Evolutionary conservation across 1,140 invertebrate genomes (phyloP).

Genomic region (Drosophila santomea): DNA sequence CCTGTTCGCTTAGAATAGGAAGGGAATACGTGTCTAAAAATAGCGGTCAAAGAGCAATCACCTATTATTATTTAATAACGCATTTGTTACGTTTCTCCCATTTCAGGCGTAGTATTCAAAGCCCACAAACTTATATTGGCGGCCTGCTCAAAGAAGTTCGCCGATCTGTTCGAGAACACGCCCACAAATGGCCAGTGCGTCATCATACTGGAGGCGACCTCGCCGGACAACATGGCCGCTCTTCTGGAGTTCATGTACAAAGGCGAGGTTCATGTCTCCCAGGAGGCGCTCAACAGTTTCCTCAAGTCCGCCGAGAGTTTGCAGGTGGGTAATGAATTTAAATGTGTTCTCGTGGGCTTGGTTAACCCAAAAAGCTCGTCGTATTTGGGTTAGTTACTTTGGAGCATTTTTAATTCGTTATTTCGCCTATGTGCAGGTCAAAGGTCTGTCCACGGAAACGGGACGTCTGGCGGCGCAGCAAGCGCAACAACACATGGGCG

Average conservation of each 20-base stretch:
- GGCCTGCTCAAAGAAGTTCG: slow-evolving; percentile 97
- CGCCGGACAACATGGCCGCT: slow-evolving; percentile 94
- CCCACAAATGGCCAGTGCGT: slow-evolving; percentile 92
- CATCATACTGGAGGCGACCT: slow-evolving; percentile 94
- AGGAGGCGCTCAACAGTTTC: slow-evolving; percentile 94
- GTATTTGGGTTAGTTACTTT: background rate
- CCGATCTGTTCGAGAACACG: slow-evolving; percentile 95
- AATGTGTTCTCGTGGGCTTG: background rate
- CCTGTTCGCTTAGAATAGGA: background rate
- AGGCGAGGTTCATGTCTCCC: slow-evolving; percentile 95
- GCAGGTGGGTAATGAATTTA: slow-evolving; percentile 87
- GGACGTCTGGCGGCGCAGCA: slow-evolving; percentile 90
- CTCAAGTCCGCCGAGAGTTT: slow-evolving; percentile 95
- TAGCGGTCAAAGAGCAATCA: no score
- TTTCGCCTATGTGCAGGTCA: slow-evolving; percentile 86
- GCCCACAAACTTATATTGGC: slow-evolving; percentile 96
- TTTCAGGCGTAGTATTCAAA: slow-evolving; percentile 93
- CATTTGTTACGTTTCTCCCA: background rate
- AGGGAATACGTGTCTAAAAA: background rate
- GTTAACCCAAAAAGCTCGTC: background rate
- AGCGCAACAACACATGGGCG: slow-evolving; percentile 86
- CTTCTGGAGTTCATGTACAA: slow-evolving; percentile 97
- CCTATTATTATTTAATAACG: background rate
- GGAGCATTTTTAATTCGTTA: background rate
- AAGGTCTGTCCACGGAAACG: slow-evolving; percentile 91